Evolutionary conservation across 1,140 invertebrate species (phyloP), one percentile per base, ranked within the genome.

Genomic region (Ceratitis capitata): DNA sequence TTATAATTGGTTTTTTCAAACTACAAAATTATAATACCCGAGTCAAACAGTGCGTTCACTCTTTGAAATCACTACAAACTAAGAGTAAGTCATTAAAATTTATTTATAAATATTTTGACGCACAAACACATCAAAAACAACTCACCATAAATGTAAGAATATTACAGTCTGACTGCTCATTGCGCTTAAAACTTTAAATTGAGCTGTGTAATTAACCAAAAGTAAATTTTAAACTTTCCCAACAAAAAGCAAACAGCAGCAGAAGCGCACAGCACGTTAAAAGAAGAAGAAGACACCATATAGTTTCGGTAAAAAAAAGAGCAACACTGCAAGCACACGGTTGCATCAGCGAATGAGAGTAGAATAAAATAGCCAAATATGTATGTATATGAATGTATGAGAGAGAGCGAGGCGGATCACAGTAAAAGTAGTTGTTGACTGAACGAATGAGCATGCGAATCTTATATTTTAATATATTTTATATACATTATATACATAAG

Each of bases 121-220:
- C n/a, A 56, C 19, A 7, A 56, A 56, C 51, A n/a, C 51, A n/a
- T n/a, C 7, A n/a, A n/a, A n/a, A n/a, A 56, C 10, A 56, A 56
- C 51, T 53, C 51, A n/a, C 19, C 7, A n/a, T n/a, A n/a, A n/a
- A n/a, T n/a, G n/a, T n/a, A n/a, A n/a, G n/a, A n/a, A n/a, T n/a
- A n/a, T n/a, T 49, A 10, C 10, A 49, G 9, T 14, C 10, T 10
- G 61, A n/a, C 14, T 69, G 14, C 32, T 69, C 39, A 19, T n/a
- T 56, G 19, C 9, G 3, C 61, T 69, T 39, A 39, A 69, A 56
- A 69, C 29, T 69, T 69, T 69, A 69, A 69, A 69, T 39, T 69
- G 61, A 69, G 61, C 35, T 69, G 61, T 69, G 61, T 69, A 61
- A 61, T 61, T 61, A 61, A 29, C 58, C 61, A 35, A 69, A 69